Conservation (phyloP, 2,113 vertebrate genomes). For the Myocastor coypus region DNA sequence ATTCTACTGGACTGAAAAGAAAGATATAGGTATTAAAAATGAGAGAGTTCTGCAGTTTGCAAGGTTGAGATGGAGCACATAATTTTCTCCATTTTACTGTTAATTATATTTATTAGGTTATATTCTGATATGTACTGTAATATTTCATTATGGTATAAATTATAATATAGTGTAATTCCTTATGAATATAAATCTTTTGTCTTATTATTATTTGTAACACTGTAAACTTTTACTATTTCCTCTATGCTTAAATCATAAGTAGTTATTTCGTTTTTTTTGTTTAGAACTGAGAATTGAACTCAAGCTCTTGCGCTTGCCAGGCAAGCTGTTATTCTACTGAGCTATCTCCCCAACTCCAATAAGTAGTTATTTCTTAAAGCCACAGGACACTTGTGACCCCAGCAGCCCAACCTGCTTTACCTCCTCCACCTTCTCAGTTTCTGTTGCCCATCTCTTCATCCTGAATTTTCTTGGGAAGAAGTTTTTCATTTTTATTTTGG, state of each 20-base stretch:
- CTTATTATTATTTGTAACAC: not conserved
- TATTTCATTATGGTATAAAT: conserved; percentile 17
- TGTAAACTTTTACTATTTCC: not conserved
- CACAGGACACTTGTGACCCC: not conserved
- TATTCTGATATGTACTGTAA: not conserved
- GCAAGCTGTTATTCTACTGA: no score
- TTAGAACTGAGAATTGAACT: no score
- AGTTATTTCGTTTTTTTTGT: conserved; percentile 29
- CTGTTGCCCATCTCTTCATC: not conserved
- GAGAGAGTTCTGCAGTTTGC: not conserved
- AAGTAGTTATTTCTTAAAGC: no score
- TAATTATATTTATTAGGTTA: conserved; percentile 10
- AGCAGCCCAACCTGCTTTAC: not conserved
- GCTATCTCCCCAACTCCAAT: no score
- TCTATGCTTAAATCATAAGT: not conserved
- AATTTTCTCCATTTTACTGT: conserved; percentile 3
- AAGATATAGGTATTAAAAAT: conserved; percentile 5
- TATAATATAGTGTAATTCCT: not conserved
- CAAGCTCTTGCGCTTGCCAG: no score
- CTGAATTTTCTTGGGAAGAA: not conserved
- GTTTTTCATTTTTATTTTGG: conserved; percentile 1
- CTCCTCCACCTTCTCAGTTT: not conserved
- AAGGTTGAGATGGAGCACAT: not conserved
- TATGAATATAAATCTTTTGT: not conserved
- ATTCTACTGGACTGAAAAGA: not conserved